Conservation (phyloP, 1,140 invertebrate species). For the Brachionus manjavacas region DNA sequence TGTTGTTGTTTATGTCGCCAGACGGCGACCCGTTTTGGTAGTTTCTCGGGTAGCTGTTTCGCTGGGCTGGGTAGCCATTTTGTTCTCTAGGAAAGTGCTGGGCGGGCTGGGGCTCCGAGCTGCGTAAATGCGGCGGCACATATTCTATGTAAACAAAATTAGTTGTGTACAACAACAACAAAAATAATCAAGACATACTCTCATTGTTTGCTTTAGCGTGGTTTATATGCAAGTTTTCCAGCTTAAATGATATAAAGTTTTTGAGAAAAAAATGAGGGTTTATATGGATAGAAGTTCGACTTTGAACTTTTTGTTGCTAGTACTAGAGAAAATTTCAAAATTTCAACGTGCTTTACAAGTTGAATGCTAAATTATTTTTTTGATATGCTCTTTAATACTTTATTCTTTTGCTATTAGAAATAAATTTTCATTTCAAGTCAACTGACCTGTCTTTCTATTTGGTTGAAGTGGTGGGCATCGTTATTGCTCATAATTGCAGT, state of each 20-base stretch:
- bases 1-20: slow-evolving; percentile 33
- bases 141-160: background rate
- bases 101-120: background rate
- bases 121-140: background rate
- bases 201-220: background rate
- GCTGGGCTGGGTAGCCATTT: background rate
- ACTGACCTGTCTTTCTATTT: slow-evolving; percentile 29
- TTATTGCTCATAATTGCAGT: slow-evolving; percentile 7
- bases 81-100: background rate
- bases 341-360: slow-evolving; percentile 13
- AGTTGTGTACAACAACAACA: background rate
- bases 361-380: background rate
- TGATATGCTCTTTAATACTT: background rate
- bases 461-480: background rate
- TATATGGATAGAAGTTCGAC: background rate
- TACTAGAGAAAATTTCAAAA: slow-evolving; percentile 22
- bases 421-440: background rate
- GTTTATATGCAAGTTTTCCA: slow-evolving; percentile 23
- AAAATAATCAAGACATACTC: background rate
- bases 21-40: background rate
- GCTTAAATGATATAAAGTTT: background rate
- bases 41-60: background rate
- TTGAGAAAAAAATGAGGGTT: background rate
- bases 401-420: background rate
- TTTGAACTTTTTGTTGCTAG: background rate